Conservation (phyloP, 2,797 vertebrate genomes). For the Anomalospiza imberbis region DNA sequence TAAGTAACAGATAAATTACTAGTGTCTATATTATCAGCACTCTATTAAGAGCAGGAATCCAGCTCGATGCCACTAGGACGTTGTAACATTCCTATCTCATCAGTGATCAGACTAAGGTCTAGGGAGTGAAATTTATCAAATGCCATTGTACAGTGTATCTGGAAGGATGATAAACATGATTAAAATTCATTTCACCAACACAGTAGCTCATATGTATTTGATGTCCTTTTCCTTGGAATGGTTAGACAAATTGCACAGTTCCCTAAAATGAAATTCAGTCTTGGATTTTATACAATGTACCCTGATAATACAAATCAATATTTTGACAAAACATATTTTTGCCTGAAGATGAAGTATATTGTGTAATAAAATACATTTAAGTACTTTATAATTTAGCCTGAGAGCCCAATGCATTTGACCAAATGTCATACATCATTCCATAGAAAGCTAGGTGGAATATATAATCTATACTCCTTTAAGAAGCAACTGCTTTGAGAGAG, state of each 20-base stretch:
- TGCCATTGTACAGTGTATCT: constrained; percentile 48
- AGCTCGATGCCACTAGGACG: constrained; percentile 51
- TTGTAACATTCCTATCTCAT: constrained; percentile 63
- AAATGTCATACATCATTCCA: constrained; percentile 39
- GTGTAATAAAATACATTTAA: constrained; percentile 36
- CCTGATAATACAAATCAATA: constrained; percentile 64
- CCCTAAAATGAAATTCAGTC: constrained; percentile 42
- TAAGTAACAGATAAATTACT: constrained; percentile 59
- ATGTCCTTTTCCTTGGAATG: constrained; percentile 61
- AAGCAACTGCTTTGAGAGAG: neutral
- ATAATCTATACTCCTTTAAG: neutral
- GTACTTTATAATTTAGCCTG: constrained; percentile 50
- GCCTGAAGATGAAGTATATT: constrained; percentile 45
- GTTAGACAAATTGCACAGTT: constrained; percentile 57
- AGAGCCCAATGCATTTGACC: constrained; percentile 9
- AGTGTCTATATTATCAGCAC: constrained; percentile 60
- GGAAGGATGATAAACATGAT: constrained; percentile 63
- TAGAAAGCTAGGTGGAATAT: neutral
- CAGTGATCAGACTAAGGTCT: constrained; percentile 53
- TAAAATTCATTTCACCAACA: constrained; percentile 64
- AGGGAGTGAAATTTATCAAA: constrained; percentile 66
- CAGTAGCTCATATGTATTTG: constrained; percentile 35
- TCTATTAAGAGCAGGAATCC: constrained; percentile 58
- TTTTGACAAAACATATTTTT: constrained; percentile 61
- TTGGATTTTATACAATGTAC: constrained; percentile 10